phyloP scores from a whole-genome alignment of 2,888 invertebrate species.

The Drosophila yooni region DNA sequence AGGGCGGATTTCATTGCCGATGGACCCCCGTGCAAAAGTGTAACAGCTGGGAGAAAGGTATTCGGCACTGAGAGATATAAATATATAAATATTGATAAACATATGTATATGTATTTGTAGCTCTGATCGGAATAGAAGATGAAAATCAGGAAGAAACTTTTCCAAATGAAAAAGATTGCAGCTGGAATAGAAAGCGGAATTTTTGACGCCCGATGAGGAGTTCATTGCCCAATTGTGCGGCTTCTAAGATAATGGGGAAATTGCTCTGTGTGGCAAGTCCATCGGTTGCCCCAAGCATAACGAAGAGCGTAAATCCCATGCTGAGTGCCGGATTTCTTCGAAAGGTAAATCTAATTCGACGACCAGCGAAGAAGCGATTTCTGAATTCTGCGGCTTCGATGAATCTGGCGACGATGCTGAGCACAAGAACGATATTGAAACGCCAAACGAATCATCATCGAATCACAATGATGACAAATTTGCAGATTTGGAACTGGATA shows the following conservation, averaged over 20 bases:
- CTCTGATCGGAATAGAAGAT: too few relatives aligned
- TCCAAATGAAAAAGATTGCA: too few relatives aligned
- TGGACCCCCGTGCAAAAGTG: constrained; percentile 6
- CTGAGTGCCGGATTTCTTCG: background rate
- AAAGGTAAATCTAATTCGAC: background rate
- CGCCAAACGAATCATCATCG: background rate
- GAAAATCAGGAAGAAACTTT: too few relatives aligned
- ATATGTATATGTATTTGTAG: too few relatives aligned
- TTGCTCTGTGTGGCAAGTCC: background rate
- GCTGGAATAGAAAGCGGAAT: background rate
- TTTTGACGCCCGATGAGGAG: background rate
- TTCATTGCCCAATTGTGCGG: constrained; percentile 11
- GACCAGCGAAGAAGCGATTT: background rate
- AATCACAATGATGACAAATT: background rate
- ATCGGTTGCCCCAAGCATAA: background rate
- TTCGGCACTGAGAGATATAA: background rate
- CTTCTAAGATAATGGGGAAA: background rate
- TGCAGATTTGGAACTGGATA: background rate
- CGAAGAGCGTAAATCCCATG: background rate
- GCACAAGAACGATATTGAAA: background rate
- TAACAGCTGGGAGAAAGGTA: constrained; percentile 8
- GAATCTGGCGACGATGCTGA: background rate
- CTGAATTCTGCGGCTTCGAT: background rate
- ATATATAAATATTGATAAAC: background rate
- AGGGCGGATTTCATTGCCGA: background rate